Conservation (phyloP, 2,888 invertebrate species). For the Luffia ferchaultella region DNA sequence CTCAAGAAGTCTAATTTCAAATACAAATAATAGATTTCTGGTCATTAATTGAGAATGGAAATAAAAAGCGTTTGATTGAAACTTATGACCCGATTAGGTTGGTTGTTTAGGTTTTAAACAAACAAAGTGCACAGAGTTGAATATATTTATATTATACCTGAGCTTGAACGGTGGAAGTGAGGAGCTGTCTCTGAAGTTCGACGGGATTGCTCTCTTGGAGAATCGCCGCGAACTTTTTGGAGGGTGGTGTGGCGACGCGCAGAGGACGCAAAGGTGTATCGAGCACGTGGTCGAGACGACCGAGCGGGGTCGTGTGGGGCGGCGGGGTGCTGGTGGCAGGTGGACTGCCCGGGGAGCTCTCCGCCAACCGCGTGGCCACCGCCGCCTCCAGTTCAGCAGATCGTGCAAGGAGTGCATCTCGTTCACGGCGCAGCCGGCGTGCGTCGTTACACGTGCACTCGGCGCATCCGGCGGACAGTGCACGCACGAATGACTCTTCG, state of each 20-base stretch:
- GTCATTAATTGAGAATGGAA: no score
- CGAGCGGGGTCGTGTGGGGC: slow-evolving; percentile 66
- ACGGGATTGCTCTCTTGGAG: slow-evolving; percentile 82
- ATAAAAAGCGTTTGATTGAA: no score
- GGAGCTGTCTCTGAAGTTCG: slow-evolving; percentile 84
- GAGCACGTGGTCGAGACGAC: slow-evolving; percentile 74
- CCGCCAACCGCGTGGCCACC: slow-evolving; percentile 69
- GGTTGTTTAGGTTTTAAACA: no score
- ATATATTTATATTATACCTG: no score
- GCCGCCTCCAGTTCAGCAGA: slow-evolving; percentile 82
- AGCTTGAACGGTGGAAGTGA: slow-evolving; percentile 83
- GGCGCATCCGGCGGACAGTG: slow-evolving; percentile 29
- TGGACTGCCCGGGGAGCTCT: slow-evolving; percentile 18
- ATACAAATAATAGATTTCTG: no score
- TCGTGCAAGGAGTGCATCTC: slow-evolving; percentile 77
- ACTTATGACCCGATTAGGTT: no score
- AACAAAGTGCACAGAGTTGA: no score
- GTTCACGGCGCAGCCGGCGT: slow-evolving; percentile 72
- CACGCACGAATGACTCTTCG: slow-evolving; percentile 69
- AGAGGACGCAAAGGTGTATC: slow-evolving; percentile 70
- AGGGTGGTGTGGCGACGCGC: slow-evolving; percentile 72
- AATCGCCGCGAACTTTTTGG: slow-evolving; percentile 83
- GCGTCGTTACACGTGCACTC: slow-evolving; percentile 52
- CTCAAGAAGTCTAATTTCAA: no score
- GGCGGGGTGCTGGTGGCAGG: slow-evolving; percentile 25